These are phyloP conservation scores for Eidolon helvum DNA, from an alignment of 2,113 vertebrate species.

Conservation along the genomic window DNA sequence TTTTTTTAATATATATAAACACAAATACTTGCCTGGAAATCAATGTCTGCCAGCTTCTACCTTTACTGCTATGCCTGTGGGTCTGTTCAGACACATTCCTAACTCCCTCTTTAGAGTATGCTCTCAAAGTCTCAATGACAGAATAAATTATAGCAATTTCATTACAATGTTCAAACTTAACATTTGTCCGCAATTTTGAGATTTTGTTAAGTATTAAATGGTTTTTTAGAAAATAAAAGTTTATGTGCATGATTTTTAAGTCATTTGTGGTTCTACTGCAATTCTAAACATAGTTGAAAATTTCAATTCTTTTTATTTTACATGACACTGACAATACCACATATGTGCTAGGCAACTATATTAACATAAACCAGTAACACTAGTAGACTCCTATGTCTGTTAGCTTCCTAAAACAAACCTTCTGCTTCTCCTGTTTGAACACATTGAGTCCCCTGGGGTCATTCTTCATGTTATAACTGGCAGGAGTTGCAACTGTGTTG, in stretches of 20 bases:
- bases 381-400: slow-evolving; percentile 48
- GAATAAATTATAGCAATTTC: neutral
- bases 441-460: slow-evolving; percentile 76
- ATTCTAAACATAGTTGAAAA: neutral
- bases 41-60: neutral
- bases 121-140: slow-evolving; percentile 7
- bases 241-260: neutral
- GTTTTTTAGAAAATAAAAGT: neutral
- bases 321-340: neutral
- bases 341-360: slow-evolving; percentile 26
- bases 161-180: neutral
- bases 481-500: slow-evolving; percentile 57
- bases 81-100: neutral
- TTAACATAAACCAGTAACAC: slow-evolving; percentile 41
- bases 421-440: slow-evolving; percentile 74
- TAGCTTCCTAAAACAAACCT: slow-evolving; percentile 79
- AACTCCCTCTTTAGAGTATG: neutral
- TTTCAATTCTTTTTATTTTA: neutral
- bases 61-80: neutral
- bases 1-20: neutral
- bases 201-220: neutral
- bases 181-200: neutral
- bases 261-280: neutral
- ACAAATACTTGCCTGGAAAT: neutral
- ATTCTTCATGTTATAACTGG: slow-evolving; percentile 73